Base-by-base conservation (phyloP, 2,888 invertebrate genomes). In the Acronicta aceris region DNA sequence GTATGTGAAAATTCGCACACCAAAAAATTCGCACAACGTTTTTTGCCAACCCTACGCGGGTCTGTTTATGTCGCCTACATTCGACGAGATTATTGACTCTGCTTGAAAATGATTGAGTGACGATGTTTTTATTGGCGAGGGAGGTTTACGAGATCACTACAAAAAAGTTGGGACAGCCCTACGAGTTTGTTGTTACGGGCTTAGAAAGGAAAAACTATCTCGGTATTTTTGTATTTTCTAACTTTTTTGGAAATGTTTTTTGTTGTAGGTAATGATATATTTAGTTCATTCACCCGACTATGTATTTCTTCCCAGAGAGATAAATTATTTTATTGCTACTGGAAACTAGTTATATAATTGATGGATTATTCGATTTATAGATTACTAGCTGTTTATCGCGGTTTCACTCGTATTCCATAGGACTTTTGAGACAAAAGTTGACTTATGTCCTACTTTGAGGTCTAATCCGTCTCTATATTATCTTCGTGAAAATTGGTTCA, bases 101-200 rank as follows among this genome's bases (percentile, higher is more conserved):
- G 46, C 60, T 65, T 53, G 43, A 59, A 75, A 74, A 71, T 79
- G 66, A 78, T 76, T 64, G 68, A 68, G 70, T 71, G 69, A 42
- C 69, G 60, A 66, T 61, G 50, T 74, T 76, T 74, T 64, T 73
- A 67, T 65, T 46, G 48, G 50, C 36, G 36, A 43, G 43, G 42
- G 55, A 58, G 48, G 46, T 74, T 76, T 68, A 78, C 68, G 76
- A 75, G 62, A 64, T 61, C 55, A 58, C 67, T 61, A 73, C 67
- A 71, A 76, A 73, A 59, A 63, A 52, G 51, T 61, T 43, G 38
- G 36, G 55, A 33, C 42, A 40, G 36, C 38, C 50, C 53, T 42
- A n/a, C 17, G 9, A 51, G 40, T 40, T 51, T 58, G 51, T 65
- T 67, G 50, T 57, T 60, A 46, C 17, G 42, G 25, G n/a, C 15